Base-by-base conservation (phyloP, 2,888 invertebrate genomes). In the Molorchus minor region DNA sequence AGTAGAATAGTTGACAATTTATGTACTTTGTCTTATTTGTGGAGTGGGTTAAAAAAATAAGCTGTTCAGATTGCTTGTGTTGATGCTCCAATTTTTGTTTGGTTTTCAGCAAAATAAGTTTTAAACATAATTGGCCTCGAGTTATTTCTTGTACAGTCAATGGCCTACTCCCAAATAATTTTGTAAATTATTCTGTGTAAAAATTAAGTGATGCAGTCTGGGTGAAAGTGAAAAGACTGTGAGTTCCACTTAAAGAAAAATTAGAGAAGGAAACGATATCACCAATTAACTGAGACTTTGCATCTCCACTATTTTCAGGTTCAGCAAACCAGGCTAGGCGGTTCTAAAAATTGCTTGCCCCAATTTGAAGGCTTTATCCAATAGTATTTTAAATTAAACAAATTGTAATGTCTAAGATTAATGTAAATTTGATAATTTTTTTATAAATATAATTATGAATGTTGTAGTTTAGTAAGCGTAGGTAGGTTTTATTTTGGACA, bases 251-350 rank as follows among this genome's bases (percentile, higher is more conserved):
- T 35, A 30, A 33, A 35, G 7, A 33, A 33, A 33, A 33, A 33
- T 12, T 3, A 33, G 5, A 33, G 10, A 5, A 46, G 46, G 36
- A 44, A 33, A 54, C 43, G 25, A n/a, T n/a, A n/a, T n/a, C 5
- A 47, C 15, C 12, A 41, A 44, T 58, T 52, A 61, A 58, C 52
- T 45, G 55, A 58, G 49, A 58, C 35, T 61, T 69, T 72, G 61
- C 67, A 56, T 66, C 67, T 70, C 69, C 69, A 56, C 63, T 59
- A 67, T 71, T 73, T 70, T 64, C 72, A 73, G 72, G 72, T 73
- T 71, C 72, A 64, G 64, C 71, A 71, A 70, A 70, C 69, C 72
- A 70, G 67, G 65, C 71, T 71, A 73, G 72, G 63, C 71, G 71
- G 57, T 73, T 70, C 70, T 71, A 73, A 72, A 70, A 68, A 62